Percentiles rank a stretch among this genome's conserved stretches.
Conservation (phyloP, 2,888 invertebrate genomes). For the Zygogramma bicolorata region DNA sequence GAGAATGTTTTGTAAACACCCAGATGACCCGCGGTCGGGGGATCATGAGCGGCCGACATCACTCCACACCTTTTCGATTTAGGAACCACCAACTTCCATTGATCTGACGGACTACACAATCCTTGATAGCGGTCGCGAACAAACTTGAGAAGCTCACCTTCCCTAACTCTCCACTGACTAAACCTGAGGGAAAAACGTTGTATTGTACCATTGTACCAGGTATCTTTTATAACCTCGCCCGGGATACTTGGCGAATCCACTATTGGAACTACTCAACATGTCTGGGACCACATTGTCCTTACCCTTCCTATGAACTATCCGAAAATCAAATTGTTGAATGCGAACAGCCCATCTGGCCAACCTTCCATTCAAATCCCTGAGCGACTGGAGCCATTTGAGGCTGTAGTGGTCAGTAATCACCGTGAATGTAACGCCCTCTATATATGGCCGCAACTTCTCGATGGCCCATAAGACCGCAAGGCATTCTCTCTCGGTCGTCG, state of each 20-base stretch:
- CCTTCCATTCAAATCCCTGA: not conserved
- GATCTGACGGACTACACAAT: not conserved
- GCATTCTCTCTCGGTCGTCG: no score
- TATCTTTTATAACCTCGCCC: not conserved
- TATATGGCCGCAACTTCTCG: no score
- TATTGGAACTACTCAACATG: not conserved
- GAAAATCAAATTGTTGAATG: slow-evolving; percentile 14
- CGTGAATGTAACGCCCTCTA: not conserved
- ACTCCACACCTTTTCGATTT: not conserved
- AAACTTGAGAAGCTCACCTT: not conserved
- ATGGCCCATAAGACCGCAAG: no score
- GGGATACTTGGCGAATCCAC: not conserved
- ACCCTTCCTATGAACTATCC: not conserved
- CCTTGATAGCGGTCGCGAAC: not conserved
- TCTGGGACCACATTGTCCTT: not conserved
- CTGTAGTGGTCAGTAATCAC: not conserved
- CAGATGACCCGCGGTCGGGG: not conserved
- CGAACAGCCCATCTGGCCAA: slow-evolving; percentile 15
- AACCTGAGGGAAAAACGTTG: no score
- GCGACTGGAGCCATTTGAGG: not conserved
- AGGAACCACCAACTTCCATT: not conserved
- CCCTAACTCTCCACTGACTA: not conserved
- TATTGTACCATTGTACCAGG: no score
- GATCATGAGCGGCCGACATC: not conserved
- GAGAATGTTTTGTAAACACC: slow-evolving; percentile 1